These are phyloP conservation scores for Aphis gossypii DNA, from an alignment of 1,140 invertebrate genomes.

Conservation along the genomic window DNA sequence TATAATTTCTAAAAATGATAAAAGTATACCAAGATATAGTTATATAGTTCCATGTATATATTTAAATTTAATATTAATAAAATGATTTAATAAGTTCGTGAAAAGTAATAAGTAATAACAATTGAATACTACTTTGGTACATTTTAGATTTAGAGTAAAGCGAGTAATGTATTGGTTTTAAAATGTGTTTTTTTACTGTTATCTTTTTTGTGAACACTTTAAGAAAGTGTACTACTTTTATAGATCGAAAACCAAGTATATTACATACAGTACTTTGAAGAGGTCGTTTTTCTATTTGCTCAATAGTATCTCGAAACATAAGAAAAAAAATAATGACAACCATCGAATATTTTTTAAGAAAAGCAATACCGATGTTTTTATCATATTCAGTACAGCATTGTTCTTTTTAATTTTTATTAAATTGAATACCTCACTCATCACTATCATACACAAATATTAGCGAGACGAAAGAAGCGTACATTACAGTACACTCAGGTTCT, in stretches of 20 bases:
- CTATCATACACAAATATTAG: too few relatives aligned
- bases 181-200: conserved; percentile 11
- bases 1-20: too few relatives aligned
- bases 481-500: background rate
- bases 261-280: background rate
- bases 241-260: background rate
- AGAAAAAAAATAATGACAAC: background rate
- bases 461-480: background rate
- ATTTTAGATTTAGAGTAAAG: background rate
- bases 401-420: background rate
- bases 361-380: background rate
- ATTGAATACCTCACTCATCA: background rate
- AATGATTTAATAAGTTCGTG: background rate
- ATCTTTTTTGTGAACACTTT: background rate
- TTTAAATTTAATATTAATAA: background rate
- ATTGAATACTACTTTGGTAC: background rate
- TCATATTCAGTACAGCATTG: background rate
- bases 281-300: background rate
- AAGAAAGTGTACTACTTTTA: background rate
- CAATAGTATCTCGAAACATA: background rate
- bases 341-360: background rate
- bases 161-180: background rate
- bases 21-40: too few relatives aligned
- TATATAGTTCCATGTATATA: too few relatives aligned
- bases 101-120: background rate